These are phyloP conservation scores for Euleptes europaea DNA, from an alignment of 2,113 vertebrate species.

Conservation along the genomic window DNA sequence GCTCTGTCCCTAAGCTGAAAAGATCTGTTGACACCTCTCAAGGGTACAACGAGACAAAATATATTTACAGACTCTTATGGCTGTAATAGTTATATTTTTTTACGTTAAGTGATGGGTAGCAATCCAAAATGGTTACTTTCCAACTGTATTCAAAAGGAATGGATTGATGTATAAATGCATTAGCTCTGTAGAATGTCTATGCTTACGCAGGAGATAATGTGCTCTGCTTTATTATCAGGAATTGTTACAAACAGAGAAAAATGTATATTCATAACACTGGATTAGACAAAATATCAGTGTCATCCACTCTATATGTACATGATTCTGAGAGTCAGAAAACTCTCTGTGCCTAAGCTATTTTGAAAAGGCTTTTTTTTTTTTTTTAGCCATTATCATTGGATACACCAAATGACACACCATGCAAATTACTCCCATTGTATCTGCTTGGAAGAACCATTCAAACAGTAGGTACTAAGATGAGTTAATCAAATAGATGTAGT, in stretches of 20 bases:
- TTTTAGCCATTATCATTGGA: constrained; percentile 40
- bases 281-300: background rate
- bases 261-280: background rate
- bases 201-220: background rate
- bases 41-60: background rate
- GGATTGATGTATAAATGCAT: background rate
- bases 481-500: constrained; percentile 41
- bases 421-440: constrained; percentile 22
- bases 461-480: constrained; percentile 37
- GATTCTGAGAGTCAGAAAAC: background rate
- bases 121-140: background rate
- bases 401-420: background rate
- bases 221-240: background rate
- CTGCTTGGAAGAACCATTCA: constrained; percentile 24
- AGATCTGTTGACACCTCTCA: background rate
- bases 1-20: background rate
- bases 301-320: background rate
- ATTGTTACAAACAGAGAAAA: fast-evolving
- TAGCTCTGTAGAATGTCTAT: background rate
- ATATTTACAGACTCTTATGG: background rate
- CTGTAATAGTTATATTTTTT: background rate
- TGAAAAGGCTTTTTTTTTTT: constrained; percentile 9
- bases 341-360: background rate
- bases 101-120: background rate
- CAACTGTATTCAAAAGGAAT: background rate